These are phyloP conservation scores for Penaeus vannamei DNA, from an alignment of 1,140 invertebrate genomes.

Conservation along the genomic window DNA sequence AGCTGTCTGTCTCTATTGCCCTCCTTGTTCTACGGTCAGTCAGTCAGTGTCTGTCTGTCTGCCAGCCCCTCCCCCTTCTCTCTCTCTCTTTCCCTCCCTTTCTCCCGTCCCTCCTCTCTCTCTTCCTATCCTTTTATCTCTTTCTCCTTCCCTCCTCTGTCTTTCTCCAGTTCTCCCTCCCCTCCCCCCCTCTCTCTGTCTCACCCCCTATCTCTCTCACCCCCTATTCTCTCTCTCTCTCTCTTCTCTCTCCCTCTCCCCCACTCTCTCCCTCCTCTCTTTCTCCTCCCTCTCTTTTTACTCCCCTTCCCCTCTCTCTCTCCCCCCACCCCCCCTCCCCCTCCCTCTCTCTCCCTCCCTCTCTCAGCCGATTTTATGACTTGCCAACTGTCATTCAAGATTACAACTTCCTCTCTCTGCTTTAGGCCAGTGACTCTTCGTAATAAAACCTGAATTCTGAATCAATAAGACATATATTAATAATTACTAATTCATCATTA, in stretches of 20 bases:
- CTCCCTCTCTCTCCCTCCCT: slow-evolving; percentile 1
- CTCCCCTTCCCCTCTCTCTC: background rate
- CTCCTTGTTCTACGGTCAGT: background rate
- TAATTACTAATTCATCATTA: no score
- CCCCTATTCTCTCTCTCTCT: background rate
- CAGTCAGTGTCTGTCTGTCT: background rate
- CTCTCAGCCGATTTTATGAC: no score
- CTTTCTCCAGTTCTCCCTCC: background rate
- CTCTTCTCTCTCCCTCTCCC: background rate
- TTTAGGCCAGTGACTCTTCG: no score
- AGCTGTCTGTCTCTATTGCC: background rate
- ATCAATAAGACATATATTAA: no score
- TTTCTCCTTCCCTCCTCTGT: background rate
- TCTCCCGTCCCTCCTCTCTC: background rate
- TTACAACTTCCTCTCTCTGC: no score
- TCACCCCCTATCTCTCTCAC: background rate
- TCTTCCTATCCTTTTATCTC: background rate
- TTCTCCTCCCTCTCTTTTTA: background rate
- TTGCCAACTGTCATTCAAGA: no score
- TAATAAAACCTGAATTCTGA: no score
- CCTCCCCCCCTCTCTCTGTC: background rate
- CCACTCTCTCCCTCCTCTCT: background rate
- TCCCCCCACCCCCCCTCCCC: no score
- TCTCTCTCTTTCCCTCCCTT: background rate
- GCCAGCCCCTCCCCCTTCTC: background rate